These are phyloP conservation scores for Myripristis jacobus DNA, from an alignment of 2,797 vertebrate genomes.

Conservation along the genomic window DNA sequence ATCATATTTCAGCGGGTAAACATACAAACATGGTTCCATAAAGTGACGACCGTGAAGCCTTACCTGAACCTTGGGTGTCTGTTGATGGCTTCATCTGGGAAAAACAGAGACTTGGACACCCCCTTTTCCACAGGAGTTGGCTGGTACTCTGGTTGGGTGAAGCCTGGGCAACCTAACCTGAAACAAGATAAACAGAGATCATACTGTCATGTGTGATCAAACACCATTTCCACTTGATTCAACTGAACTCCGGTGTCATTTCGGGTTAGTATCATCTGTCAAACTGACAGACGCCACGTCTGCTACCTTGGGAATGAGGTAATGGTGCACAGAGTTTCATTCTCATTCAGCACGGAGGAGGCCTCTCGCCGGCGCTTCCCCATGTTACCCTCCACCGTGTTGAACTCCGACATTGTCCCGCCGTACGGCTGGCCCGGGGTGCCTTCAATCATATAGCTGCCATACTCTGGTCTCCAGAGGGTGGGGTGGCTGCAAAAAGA, in stretches of 20 bases:
- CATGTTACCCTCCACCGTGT: constrained; percentile 99
- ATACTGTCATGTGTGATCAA: not conserved
- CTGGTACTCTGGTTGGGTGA: constrained; percentile 89
- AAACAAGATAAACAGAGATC: constrained; percentile 10
- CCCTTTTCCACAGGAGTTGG: constrained; percentile 92
- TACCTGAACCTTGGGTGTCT: constrained; percentile 96
- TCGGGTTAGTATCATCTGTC: not conserved
- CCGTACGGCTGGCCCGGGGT: constrained; percentile 97
- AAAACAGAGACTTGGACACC: constrained; percentile 95
- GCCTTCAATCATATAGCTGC: constrained; percentile 99
- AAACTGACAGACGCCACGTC: not conserved
- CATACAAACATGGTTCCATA: not conserved
- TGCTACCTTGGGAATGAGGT: constrained; percentile 95
- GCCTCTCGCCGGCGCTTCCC: constrained; percentile 92
- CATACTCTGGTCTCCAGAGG: constrained; percentile 98
- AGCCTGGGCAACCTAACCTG: constrained; percentile 95
- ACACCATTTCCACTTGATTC: not conserved
- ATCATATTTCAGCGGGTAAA: not conserved
- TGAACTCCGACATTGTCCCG: constrained; percentile 98
- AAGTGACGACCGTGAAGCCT: not conserved
- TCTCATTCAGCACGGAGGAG: constrained; percentile 86
- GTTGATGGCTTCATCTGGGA: constrained; percentile 97
- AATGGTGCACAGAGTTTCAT: constrained; percentile 92
- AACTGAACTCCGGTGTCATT: no score
- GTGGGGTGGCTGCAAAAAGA: constrained; percentile 90